Conservation (phyloP, 2,113 vertebrate species). For the Mustela lutreola region DNA sequence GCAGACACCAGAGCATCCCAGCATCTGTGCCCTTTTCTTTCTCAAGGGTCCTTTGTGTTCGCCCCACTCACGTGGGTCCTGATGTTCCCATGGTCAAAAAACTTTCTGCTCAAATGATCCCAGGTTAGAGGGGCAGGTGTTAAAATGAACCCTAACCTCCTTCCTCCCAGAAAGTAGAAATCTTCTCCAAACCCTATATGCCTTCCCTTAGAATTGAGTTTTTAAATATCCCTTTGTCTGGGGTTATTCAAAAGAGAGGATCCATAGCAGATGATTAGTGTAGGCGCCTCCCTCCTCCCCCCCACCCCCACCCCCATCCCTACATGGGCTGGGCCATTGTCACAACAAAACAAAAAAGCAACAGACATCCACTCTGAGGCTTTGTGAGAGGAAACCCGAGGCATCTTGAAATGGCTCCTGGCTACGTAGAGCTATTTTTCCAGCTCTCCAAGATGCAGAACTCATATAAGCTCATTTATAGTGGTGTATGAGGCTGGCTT, state of each 20-base stretch:
- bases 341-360: background rate
- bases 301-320: too few species aligned
- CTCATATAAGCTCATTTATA: background rate
- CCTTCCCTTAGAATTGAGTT: background rate
- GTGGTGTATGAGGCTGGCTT: background rate
- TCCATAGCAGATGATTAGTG: background rate
- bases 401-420: background rate
- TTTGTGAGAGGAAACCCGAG: background rate
- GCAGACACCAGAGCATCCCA: background rate
- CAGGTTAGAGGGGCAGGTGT: background rate
- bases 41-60: background rate
- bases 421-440: background rate
- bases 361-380: background rate
- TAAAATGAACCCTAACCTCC: background rate
- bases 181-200: background rate
- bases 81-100: background rate
- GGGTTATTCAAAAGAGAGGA: background rate
- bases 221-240: background rate
- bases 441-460: background rate
- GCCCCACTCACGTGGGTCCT: background rate
- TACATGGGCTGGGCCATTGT: background rate
- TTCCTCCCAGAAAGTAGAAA: background rate
- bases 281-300: background rate
- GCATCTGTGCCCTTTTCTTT: background rate
- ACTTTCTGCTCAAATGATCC: background rate